Evolutionary conservation across 2,113 vertebrate species (phyloP).

Genomic region (Cheirogaleus medius): DNA sequence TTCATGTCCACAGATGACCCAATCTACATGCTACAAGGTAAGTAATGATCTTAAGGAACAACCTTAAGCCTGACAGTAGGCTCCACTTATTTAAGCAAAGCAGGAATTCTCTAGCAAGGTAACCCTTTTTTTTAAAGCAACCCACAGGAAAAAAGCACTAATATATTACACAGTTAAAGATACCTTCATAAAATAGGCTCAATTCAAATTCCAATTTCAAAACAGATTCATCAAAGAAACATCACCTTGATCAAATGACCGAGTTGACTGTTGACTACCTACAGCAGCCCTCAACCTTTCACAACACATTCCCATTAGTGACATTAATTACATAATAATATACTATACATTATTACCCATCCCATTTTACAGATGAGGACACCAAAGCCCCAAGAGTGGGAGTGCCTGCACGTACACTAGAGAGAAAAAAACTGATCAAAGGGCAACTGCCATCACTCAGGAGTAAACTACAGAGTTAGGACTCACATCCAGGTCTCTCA

Average conservation of each 20-base stretch:
- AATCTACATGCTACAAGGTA: background rate
- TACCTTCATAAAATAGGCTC: background rate
- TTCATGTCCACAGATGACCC: background rate
- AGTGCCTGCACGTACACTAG: background rate
- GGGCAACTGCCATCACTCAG: background rate
- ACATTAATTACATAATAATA: background rate
- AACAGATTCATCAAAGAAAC: background rate
- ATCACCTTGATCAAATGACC: background rate
- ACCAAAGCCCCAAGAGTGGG: background rate
- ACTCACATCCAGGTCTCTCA: background rate
- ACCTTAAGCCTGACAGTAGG: background rate
- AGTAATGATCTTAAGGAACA: background rate
- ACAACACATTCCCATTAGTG: background rate
- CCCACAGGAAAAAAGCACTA: background rate
- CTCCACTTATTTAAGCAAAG: background rate
- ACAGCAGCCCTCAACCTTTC: background rate
- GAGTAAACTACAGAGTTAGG: background rate
- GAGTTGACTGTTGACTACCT: background rate
- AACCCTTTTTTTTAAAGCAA: background rate
- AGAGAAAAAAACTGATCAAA: background rate
- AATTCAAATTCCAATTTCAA: slow-evolving; percentile 18
- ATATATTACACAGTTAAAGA: slow-evolving; percentile 10
- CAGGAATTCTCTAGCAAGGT: background rate
- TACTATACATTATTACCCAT: background rate
- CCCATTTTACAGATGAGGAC: background rate